phyloP scores from a whole-genome alignment of 2,797 vertebrate species.

The Artibeus jamaicensis region DNA sequence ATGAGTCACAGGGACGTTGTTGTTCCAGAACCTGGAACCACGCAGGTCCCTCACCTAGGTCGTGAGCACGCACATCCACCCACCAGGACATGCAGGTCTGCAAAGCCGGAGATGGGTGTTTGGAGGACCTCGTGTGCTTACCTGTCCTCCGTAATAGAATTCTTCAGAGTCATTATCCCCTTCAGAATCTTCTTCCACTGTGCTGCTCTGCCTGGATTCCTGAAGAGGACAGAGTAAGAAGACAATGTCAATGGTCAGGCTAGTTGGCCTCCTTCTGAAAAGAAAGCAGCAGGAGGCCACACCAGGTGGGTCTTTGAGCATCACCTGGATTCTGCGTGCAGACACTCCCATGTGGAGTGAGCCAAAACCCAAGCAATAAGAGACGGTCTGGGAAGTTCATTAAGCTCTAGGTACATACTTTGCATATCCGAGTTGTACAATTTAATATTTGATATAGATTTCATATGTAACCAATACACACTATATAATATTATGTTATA shows the following conservation, averaged over 20 bases:
- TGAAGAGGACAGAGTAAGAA: conserved; percentile 45
- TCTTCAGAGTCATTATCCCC: conserved; percentile 94
- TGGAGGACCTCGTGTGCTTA: conserved; percentile 68
- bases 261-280: not conserved
- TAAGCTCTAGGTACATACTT: not conserved
- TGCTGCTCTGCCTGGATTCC: conserved; percentile 87
- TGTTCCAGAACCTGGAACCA: not conserved
- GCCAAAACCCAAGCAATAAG: not conserved
- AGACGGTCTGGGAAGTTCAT: too few species aligned
- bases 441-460: not conserved
- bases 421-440: not conserved
- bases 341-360: not conserved
- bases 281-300: not conserved
- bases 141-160: conserved; percentile 94
- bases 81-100: fast-evolving
- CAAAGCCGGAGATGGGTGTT: not conserved
- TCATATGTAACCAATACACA: too few species aligned
- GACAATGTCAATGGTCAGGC: not conserved
- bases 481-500: too few species aligned
- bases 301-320: not conserved
- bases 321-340: not conserved
- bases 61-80: not conserved
- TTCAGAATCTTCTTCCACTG: conserved; percentile 93
- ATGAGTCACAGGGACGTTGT: not conserved
- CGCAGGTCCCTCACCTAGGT: too few species aligned